A percentile compares a stretch with the other conserved stretches of the same genome.
Evolutionary conservation across 1,140 invertebrate species (phyloP).

Genomic region (Agrypnia vestita): DNA sequence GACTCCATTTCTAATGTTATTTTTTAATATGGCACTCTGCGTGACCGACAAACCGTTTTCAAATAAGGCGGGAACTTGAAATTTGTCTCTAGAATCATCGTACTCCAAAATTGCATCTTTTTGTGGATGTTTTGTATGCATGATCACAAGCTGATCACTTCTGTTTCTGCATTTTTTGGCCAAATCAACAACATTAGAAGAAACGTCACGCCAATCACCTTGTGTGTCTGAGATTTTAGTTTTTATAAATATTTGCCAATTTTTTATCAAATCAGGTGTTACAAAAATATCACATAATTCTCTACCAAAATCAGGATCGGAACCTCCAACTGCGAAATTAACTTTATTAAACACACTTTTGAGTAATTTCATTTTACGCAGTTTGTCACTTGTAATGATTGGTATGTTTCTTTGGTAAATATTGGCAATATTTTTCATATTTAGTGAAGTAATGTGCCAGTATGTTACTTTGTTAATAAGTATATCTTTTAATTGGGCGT

Average conservation of each 20-base stretch:
- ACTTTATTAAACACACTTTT: conserved; percentile 7
- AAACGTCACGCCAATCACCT: conserved; percentile 27
- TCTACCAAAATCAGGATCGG: conserved; percentile 10
- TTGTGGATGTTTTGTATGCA: conserved; percentile 42
- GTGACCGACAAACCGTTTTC: conserved; percentile 31
- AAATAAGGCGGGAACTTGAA: conserved; percentile 26
- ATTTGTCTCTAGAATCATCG: conserved; percentile 35
- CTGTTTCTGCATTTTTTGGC: conserved; percentile 42
- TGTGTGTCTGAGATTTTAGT: conserved; percentile 28
- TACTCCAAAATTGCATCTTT: conserved; percentile 47
- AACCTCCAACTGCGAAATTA: not conserved
- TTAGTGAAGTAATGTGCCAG: conserved; percentile 15
- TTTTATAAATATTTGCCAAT: conserved; percentile 49
- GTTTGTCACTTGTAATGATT: conserved; percentile 22
- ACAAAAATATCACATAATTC: conserved; percentile 45
- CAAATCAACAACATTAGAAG: conserved; percentile 10
- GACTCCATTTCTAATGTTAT: conserved; percentile 43
- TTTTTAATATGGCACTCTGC: conserved; percentile 41
- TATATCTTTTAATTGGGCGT: not conserved
- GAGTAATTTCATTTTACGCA: conserved; percentile 32
- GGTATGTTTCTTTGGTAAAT: conserved; percentile 46
- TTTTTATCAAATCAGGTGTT: conserved; percentile 24
- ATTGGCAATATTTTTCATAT: conserved; percentile 43
- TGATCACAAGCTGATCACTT: conserved; percentile 45
- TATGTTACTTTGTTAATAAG: conserved; percentile 26